Base-by-base conservation (phyloP, 2,113 vertebrate genomes). In the Struthio camelus region DNA sequence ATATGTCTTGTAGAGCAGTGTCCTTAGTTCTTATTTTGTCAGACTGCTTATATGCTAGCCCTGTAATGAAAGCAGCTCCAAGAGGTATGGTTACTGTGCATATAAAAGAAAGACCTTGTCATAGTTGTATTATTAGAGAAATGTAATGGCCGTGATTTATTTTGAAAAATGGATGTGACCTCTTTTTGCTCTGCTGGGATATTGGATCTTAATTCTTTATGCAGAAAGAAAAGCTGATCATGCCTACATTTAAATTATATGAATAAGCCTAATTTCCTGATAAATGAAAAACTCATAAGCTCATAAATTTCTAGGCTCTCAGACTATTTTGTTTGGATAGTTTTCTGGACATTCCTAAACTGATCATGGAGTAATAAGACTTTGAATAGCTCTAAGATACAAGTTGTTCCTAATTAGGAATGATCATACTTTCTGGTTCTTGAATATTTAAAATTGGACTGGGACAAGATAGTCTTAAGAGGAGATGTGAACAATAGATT, bases 251-350 rank as follows among this genome's bases (percentile, higher is more conserved):
- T 82, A 76, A 72, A 66, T 87, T 86, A 24, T 25, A 76, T 64
- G 92, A 93, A 91, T 95, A 93, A 92, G 20, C 40, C 51, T 61
- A 17, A 82, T 94, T 94, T 96, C 89, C 87, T 94, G 79, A 65
- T 65, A 95, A 92, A 94, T 48, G 92, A 75, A 85, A 0, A 84
- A 61, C 85, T 32, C 38, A 66, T 82, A 46, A 90, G 32, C 88
- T 88, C 27, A 71, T 36, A 51, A 80, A 38, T 44, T 85, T 89
- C 71, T 72, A 75, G 48, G 38, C 20, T 73, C 76, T 81, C 38
- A 83, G 42, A 72, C 69, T 96, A 58, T 92, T 94, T 96, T 83
- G 42, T 8, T 95, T 95, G 87, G 89, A 85, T 64, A 36, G 23
- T 81, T 92, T 78, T 87, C 77, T 46, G 78, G 44, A 79, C 51